Percentiles rank a stretch among this genome's conserved stretches.
Conservation (phyloP, 2,797 vertebrate genomes). For the Artibeus lituratus region DNA sequence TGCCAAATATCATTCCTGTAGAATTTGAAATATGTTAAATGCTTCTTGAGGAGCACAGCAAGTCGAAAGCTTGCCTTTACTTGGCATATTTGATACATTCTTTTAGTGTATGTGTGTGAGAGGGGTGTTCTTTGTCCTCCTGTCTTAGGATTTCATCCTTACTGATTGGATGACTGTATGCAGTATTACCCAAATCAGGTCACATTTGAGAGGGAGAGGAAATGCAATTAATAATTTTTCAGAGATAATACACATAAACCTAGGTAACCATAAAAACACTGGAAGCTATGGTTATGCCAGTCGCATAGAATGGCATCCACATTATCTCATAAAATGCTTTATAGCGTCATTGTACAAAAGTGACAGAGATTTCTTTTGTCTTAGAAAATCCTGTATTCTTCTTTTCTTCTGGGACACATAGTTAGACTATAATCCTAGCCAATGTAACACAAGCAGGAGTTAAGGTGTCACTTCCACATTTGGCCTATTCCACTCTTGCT, state of each 20-base stretch:
- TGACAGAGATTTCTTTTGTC: not conserved
- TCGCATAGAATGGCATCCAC: not conserved
- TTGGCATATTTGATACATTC: not conserved
- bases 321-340: not conserved
- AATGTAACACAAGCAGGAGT: not conserved
- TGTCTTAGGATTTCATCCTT: not conserved
- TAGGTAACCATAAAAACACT: not conserved
- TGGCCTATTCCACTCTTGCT: not conserved
- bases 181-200: not conserved
- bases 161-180: not conserved
- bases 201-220: not conserved
- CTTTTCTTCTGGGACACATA: not conserved
- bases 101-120: not conserved
- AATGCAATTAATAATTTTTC: not conserved
- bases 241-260: not conserved
- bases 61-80: not conserved
- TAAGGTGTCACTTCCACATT: not conserved
- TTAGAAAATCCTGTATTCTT: not conserved
- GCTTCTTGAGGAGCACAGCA: not conserved
- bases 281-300: not conserved
- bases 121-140: not conserved
- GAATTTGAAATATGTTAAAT: not conserved
- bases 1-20: conserved; percentile 8
- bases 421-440: not conserved
- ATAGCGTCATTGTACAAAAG: not conserved